Base-by-base conservation (phyloP, 2,888 invertebrate species). In the Esperia sulphurella region DNA sequence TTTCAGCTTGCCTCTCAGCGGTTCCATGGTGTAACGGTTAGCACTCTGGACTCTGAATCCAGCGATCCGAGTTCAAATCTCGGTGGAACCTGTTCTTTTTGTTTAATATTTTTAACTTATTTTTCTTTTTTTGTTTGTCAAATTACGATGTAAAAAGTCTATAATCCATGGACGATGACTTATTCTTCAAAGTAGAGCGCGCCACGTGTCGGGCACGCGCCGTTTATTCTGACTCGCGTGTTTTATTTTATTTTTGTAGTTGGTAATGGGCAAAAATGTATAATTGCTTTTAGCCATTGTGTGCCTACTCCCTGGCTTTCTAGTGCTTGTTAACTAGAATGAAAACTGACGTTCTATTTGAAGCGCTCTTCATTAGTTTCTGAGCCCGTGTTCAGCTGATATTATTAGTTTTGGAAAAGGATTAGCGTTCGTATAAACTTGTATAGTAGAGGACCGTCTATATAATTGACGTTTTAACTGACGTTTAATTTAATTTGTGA, bases 21-120 rank as follows among this genome's bases (percentile, higher is more conserved):
- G 92, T 92, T 89, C 92, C 92, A 92, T 92, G 92, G 92, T 92
- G 92, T 93, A 93, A 93, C 91, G 93, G 93, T 93, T 92, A 93
- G 93, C 93, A 93, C 93, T 93, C 92, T 93, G 93, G 93, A 93
- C 93, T 93, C 91, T 93, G 93, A 93, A 93, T 93, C 93, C 93
- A 93, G 92, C 92, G 93, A 93, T 93, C 93, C 92, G 93, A 93
- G 93, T 93, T 93, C 93, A 93, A 93, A 92, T 93, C 93, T 93
- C 93, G 93, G 93, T 93, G 93, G 93, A 90, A 93, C 93, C 93
- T 86, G 68, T 29, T 1, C 41, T 64, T 65, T 64, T n/a, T n/a
- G n/a, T n/a, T n/a, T n/a, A n/a, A n/a, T n/a, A n/a, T n/a, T n/a
- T n/a, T n/a, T n/a, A n/a, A n/a, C n/a, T n/a, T 68, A 67, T 35